A percentile compares a stretch with the other conserved stretches of the same genome.
Conservation (phyloP, 2,113 vertebrate species). For the Silurus asotus region DNA sequence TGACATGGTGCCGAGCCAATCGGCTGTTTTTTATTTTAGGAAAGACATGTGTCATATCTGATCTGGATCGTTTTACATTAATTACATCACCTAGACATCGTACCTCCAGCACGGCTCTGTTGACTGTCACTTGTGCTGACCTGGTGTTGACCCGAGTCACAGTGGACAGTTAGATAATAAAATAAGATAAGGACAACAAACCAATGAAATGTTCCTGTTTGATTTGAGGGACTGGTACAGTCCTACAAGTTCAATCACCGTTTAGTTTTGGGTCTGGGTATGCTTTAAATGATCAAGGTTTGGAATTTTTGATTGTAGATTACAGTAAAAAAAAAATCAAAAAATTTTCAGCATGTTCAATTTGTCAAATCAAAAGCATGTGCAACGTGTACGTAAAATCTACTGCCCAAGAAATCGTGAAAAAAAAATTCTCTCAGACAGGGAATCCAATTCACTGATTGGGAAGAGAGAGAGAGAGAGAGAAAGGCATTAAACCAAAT, state of each 20-base stretch:
- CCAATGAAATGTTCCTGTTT: background rate
- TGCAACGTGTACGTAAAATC: no score
- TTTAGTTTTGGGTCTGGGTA: background rate
- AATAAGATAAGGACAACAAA: background rate
- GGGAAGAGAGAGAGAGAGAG: no score
- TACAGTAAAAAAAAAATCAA: no score
- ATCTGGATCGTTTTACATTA: background rate
- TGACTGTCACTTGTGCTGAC: constrained; percentile 17
- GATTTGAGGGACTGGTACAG: background rate
- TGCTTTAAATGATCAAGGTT: background rate
- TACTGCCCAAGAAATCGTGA: no score
- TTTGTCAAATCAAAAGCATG: no score
- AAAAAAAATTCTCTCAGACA: no score
- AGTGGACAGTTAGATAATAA: background rate
- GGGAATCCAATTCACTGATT: no score
- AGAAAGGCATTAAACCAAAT: no score
- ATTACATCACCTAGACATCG: constrained; percentile 18
- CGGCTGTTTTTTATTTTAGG: constrained; percentile 25
- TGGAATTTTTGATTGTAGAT: no score
- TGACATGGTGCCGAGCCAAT: constrained; percentile 29
- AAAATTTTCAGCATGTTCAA: no score
- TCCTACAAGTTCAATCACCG: no score
- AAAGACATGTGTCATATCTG: background rate
- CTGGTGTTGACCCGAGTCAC: constrained; percentile 18
- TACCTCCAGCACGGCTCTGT: constrained; percentile 45